Percentiles rank a stretch among this genome's conserved stretches.
Evolutionary conservation across 2,113 vertebrate genomes (phyloP).

Genomic region (Carassius carassius): DNA sequence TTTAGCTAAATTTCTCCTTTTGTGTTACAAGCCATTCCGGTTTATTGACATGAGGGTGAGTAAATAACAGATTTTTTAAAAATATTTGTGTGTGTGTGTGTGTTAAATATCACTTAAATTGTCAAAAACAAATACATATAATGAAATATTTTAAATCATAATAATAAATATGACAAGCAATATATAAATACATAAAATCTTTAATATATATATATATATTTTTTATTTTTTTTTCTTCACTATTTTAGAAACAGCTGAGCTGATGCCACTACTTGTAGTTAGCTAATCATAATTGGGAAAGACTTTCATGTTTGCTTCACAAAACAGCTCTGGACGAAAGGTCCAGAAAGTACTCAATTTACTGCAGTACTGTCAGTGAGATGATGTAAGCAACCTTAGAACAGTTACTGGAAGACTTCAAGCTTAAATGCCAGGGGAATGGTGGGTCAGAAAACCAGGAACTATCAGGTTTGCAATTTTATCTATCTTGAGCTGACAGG

Average conservation of each 20-base stretch:
- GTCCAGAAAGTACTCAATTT: background rate
- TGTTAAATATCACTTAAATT: no score
- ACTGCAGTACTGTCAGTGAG: conserved; percentile 8
- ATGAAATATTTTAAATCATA: no score
- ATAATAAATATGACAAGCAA: no score
- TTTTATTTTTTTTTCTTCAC: no score
- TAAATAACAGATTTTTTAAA: no score
- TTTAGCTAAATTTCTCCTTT: no score
- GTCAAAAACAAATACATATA: no score
- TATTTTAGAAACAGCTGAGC: background rate
- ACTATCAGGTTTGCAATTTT: conserved; percentile 20
- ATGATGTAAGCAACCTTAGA: conserved; percentile 5
- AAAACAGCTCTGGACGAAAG: background rate
- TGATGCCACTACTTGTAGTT: background rate
- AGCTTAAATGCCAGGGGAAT: background rate
- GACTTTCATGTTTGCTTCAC: background rate
- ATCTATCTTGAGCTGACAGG: conserved; percentile 4
- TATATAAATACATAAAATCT: no score
- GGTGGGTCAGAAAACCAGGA: conserved; percentile 18
- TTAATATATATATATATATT: no score
- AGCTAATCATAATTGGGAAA: background rate
- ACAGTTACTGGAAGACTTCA: background rate
- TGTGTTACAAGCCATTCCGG: no score
- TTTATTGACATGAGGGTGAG: no score
- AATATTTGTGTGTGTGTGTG: no score